Percentiles rank a stretch among this genome's conserved stretches.
phyloP scores from a whole-genome alignment of 2,797 vertebrate genomes.

The Darevskia mixta region DNA sequence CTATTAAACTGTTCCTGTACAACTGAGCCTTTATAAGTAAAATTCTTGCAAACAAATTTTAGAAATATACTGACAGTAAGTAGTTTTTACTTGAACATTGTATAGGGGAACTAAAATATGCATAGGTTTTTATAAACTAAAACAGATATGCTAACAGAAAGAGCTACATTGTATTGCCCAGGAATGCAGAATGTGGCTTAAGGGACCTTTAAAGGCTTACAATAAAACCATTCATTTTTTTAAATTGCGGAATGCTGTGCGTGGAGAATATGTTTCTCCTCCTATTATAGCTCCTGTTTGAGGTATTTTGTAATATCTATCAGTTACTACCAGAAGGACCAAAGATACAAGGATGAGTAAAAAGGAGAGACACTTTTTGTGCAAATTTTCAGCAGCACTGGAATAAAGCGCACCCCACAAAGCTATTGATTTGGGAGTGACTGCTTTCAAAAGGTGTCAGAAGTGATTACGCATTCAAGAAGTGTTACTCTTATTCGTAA shows the following conservation, averaged over 20 bases:
- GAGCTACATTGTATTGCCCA: neutral
- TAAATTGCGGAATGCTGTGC: neutral
- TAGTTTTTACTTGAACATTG: neutral
- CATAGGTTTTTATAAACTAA: neutral
- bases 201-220: neutral
- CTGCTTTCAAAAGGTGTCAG: neutral
- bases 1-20: neutral
- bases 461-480: neutral
- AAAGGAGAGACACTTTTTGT: neutral
- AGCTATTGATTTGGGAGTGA: neutral
- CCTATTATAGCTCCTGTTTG: neutral
- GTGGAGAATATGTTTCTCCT: neutral
- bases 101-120: neutral
- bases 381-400: neutral
- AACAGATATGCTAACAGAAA: neutral
- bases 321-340: neutral
- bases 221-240: neutral
- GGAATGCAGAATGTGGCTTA: neutral
- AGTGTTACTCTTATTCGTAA: neutral
- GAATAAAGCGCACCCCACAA: neutral
- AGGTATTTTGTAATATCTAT: neutral
- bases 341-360: neutral
- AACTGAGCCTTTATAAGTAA: constrained; percentile 5
- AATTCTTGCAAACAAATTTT: neutral
- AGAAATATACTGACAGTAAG: neutral